Base-by-base conservation (phyloP, 2,113 vertebrate species). In the Myrmecobius fasciatus region DNA sequence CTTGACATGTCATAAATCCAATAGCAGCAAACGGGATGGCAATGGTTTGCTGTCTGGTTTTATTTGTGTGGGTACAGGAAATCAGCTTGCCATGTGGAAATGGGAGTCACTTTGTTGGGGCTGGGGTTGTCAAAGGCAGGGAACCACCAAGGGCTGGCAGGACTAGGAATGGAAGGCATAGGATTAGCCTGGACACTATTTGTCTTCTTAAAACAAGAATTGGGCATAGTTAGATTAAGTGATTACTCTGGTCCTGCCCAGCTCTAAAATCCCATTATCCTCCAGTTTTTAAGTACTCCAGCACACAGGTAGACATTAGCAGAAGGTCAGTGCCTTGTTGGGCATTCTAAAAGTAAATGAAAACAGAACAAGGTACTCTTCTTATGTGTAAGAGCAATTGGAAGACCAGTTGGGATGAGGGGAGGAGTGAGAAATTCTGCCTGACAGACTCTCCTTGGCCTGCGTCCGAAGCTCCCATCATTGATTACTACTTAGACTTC, bases 1-100 rank as follows among this genome's bases (percentile, higher is more conserved):
- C 97, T 51, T 98, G 98, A 98, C 98, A 98, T 97, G 96, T 92
- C 97, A 96, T 98, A 98, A 98, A 98, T 98, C 95, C 97, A 91
- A 53, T 90, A 97, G 96, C 95, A 96, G 96, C 97, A 94, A 96
- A 94, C 89, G 91, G 92, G 89, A 94, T 89, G 96, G 47, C 26
- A 0, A 97, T 96, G 93, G 60, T 43, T 97, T 95, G 96, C 96
- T 97, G 95, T 98, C 97, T 94, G 9, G 0, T 97, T 98, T 97
- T 98, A 97, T 98, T 97, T 93, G 96, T 54, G 92, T 96, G 60
- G 0, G 0, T 93, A 95, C 90, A 96, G 95, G 93, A 96, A 96
- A 97, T 92, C 93, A 93, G 54, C 49, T 92, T 10, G 52, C 54
- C 36, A 36, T 91, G 89, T 6, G 52, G 91, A 96, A 95, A 92